Percentiles rank a stretch among this genome's conserved stretches.
Evolutionary conservation across 2,113 vertebrate genomes (phyloP).

Genomic region (zebrafish (Danio rerio)): GRCz12tu NC_133183.1:58247501-58248000

Average conservation of each 20-base stretch:
- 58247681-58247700: constrained; percentile 73
- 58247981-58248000: constrained; percentile 17
- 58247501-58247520: constrained; percentile 98
- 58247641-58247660: constrained; percentile 95
- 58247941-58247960: constrained; percentile 51
- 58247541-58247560: constrained; percentile 95
- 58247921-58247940: constrained; percentile 63
- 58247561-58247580: constrained; percentile 98
- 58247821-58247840: constrained; percentile 12
- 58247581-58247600: constrained; percentile 97
- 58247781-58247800: constrained; percentile 48
- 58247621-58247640: constrained; percentile 99
- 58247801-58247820: constrained; percentile 39
- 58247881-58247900: constrained; percentile 50
- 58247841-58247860: constrained; percentile 1
- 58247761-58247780: constrained; percentile 49
- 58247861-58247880: constrained; percentile 41
- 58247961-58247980: constrained; percentile 43
- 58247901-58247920: constrained; percentile 52
- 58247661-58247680: constrained; percentile 56
- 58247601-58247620: constrained; percentile 99
- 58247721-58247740: constrained; percentile 58
- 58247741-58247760: constrained; percentile 66
- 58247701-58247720: constrained; percentile 61
- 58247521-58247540: constrained; percentile 98